Evolutionary conservation across 1,140 invertebrate species (phyloP).

Genomic region (Myzus persicae): DNA sequence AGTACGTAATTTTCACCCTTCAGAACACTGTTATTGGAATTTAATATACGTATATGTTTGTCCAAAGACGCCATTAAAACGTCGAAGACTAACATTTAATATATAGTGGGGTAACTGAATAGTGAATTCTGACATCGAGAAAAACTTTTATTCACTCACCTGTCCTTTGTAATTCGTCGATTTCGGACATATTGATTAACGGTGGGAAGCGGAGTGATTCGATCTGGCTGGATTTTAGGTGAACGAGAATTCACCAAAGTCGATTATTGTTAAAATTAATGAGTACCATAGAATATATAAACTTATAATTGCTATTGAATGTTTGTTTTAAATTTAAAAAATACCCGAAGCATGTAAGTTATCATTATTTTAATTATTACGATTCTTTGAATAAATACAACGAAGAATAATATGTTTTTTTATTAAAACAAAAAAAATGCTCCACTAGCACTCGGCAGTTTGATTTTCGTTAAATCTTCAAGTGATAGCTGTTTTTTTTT

Average conservation of each 20-base stretch:
- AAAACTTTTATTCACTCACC: neutral
- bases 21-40: neutral
- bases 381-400: no score
- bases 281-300: no score
- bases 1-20: neutral
- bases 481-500: no score
- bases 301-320: no score
- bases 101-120: neutral
- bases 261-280: neutral
- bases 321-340: no score
- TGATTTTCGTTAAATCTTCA: no score
- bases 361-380: no score
- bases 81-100: neutral
- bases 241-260: neutral
- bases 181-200: neutral
- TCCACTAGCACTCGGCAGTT: no score
- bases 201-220: neutral
- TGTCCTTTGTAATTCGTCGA: neutral
- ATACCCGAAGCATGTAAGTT: no score
- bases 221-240: neutral
- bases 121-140: neutral
- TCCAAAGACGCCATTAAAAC: neutral
- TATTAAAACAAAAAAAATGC: no score
- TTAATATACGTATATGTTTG: constrained; percentile 23
- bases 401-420: no score